A percentile compares a stretch with the other conserved stretches of the same genome.
Conservation (phyloP, 2,888 invertebrate genomes). For the Muscina levida region DNA sequence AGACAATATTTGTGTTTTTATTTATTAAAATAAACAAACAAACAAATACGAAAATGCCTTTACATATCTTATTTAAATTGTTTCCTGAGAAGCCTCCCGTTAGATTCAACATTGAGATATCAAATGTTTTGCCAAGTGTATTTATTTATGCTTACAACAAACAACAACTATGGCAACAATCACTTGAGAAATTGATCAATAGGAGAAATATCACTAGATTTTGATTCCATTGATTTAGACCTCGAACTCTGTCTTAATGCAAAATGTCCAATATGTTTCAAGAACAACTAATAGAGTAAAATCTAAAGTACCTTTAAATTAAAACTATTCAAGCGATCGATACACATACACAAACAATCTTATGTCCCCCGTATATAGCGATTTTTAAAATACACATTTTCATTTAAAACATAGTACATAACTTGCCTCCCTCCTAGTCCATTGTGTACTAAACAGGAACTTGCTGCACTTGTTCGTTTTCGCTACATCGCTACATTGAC, state of each 20-base stretch:
- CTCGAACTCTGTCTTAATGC: slow-evolving; percentile 1
- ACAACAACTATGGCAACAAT: too few relatives aligned
- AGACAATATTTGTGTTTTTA: slow-evolving; percentile 42
- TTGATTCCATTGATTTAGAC: slow-evolving; percentile 17
- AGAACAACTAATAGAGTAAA: not conserved
- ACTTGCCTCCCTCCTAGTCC: too few relatives aligned
- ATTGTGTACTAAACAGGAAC: too few relatives aligned
- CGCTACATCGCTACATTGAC: too few relatives aligned
- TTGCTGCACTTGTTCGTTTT: too few relatives aligned
- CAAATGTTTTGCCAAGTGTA: slow-evolving; percentile 27
- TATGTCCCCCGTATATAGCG: too few relatives aligned
- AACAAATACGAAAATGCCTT: slow-evolving; percentile 43
- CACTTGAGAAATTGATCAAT: not conserved
- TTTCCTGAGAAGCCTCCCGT: not conserved
- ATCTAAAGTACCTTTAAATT: too few relatives aligned
- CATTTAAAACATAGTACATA: too few relatives aligned
- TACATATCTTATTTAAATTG: slow-evolving; percentile 54
- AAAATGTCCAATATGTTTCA: not conserved
- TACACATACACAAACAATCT: too few relatives aligned
- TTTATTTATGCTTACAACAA: slow-evolving; percentile 4
- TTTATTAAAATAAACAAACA: slow-evolving; percentile 27
- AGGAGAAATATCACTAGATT: not conserved
- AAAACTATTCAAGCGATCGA: too few relatives aligned
- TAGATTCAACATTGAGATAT: not conserved
- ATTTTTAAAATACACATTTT: too few relatives aligned